These are phyloP conservation scores for Penaeus monodon DNA, from an alignment of 2,888 invertebrate genomes.

Conservation along the genomic window DNA sequence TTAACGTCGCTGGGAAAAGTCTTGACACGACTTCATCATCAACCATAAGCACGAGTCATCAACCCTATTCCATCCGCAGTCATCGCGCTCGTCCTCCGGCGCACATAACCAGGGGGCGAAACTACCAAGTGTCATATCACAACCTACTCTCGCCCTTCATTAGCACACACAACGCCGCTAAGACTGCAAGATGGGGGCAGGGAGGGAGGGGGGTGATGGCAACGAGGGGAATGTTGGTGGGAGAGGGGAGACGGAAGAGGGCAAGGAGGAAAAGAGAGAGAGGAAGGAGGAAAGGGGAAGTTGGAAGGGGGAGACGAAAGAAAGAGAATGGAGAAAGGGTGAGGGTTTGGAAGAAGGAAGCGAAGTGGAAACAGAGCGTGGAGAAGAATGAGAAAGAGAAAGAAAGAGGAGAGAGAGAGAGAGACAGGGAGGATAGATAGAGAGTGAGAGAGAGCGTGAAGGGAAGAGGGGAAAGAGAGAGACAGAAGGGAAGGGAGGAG, in stretches of 20 bases:
- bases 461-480: background rate
- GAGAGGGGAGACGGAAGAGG: background rate
- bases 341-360: background rate
- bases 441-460: background rate
- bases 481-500: slow-evolving; percentile 1
- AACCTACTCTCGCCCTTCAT: slow-evolving; percentile 55
- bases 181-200: slow-evolving; percentile 22
- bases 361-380: background rate
- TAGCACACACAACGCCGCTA: slow-evolving; percentile 58
- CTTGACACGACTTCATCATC: too few relatives aligned
- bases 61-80: slow-evolving; percentile 41
- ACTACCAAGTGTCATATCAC: slow-evolving; percentile 49
- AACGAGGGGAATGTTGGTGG: background rate
- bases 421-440: background rate
- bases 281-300: background rate
- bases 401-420: background rate
- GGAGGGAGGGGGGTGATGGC: background rate
- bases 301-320: slow-evolving; percentile 18
- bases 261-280: background rate
- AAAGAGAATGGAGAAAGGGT: slow-evolving; percentile 24
- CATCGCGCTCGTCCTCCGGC: slow-evolving; percentile 23
- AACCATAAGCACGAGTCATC: slow-evolving; percentile 28
- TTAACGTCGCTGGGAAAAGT: too few relatives aligned
- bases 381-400: background rate
- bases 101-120: slow-evolving; percentile 48